Evolutionary conservation across 2,113 vertebrate genomes (phyloP).

Genomic region (Eulemur rufifrons): DNA sequence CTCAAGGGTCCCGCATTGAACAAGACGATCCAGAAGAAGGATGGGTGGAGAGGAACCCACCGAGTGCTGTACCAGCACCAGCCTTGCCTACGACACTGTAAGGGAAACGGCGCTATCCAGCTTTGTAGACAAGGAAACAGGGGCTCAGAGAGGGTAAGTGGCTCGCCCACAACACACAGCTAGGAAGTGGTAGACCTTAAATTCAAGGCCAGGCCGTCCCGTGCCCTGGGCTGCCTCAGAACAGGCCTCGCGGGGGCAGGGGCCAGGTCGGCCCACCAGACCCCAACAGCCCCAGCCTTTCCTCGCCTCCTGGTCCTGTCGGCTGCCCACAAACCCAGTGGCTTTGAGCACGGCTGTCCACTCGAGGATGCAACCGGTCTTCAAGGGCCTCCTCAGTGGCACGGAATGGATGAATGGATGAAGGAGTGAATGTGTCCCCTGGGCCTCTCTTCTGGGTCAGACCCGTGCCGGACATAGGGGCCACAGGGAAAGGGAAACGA

Average conservation of each 20-base stretch:
- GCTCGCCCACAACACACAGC: not conserved
- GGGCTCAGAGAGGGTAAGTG: not conserved
- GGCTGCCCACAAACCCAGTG: not conserved
- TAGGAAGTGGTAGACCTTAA: not conserved
- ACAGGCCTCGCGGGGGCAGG: not conserved
- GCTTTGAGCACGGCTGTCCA: not conserved
- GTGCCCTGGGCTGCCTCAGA: not conserved
- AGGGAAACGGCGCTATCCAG: not conserved
- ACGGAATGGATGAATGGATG: not conserved
- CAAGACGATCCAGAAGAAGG: not conserved
- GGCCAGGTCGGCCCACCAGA: fast-evolving
- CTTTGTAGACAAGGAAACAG: not conserved
- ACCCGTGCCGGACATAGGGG: not conserved
- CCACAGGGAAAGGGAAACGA: not conserved
- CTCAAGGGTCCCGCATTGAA: not conserved
- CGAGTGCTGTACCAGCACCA: not conserved
- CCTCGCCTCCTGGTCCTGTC: not conserved
- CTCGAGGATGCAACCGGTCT: not conserved
- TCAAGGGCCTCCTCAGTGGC: not conserved
- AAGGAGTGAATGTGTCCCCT: no score
- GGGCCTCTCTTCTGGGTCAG: not conserved
- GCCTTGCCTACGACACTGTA: no score
- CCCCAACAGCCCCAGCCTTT: no score
- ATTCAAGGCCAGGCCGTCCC: not conserved
- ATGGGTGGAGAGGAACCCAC: not conserved